phyloP scores from a whole-genome alignment of 2,888 invertebrate species.

The Mycalesis mineus region DNA sequence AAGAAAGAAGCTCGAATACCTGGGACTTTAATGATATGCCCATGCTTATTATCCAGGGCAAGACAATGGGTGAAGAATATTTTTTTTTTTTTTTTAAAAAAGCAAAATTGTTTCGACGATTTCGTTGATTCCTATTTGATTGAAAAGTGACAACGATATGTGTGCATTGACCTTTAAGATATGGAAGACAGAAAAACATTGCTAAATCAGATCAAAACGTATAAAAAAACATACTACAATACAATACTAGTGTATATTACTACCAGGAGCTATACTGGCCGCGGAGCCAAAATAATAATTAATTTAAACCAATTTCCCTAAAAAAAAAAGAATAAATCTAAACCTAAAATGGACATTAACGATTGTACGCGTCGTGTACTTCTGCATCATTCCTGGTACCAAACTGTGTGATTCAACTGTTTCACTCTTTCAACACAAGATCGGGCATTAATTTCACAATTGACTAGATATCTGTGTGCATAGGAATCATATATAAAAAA shows the following conservation, averaged over 20 bases:
- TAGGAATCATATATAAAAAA: constrained; percentile 71
- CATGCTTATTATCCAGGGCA: too few species aligned
- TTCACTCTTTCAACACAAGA: constrained; percentile 54
- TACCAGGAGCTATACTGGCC: constrained; percentile 61
- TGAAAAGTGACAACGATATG: neutral
- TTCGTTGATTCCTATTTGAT: too few species aligned
- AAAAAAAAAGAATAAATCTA: constrained; percentile 49
- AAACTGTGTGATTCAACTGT: constrained; percentile 53
- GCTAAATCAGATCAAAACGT: constrained; percentile 69
- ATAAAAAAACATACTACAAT: constrained; percentile 47
- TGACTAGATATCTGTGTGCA: constrained; percentile 78
- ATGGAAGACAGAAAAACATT: constrained; percentile 76
- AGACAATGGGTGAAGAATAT: too few species aligned
- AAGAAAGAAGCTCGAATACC: too few species aligned
- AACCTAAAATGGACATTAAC: constrained; percentile 69
- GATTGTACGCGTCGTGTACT: constrained; percentile 51
- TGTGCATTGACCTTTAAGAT: constrained; percentile 20
- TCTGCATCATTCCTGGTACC: constrained; percentile 57
- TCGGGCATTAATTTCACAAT: constrained; percentile 75
- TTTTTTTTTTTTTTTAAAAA: too few species aligned
- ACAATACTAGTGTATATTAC: constrained; percentile 38
- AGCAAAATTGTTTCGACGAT: too few species aligned
- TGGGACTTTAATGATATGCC: too few species aligned
- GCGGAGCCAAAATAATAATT: constrained; percentile 54
- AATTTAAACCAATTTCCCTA: constrained; percentile 64